Evolutionary conservation across 2,888 invertebrate genomes (phyloP).

Genomic region (Cephus sareptanus): DNA sequence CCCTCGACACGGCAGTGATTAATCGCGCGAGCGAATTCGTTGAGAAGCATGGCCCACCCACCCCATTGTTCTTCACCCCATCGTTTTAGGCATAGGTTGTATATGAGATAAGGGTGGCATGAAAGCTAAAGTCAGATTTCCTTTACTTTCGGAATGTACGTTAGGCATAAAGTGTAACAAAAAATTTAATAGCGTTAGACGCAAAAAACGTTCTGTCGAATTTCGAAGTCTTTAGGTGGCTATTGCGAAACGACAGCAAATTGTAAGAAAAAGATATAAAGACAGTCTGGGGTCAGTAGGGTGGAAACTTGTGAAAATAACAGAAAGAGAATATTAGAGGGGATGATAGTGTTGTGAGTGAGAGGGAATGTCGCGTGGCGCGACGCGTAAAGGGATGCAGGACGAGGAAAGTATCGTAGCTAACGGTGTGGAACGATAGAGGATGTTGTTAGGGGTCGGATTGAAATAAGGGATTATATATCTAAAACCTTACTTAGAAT

Average conservation of each 20-base stretch:
- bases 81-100: background rate
- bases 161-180: background rate
- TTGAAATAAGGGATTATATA: conserved; percentile 26
- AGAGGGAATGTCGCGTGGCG: background rate
- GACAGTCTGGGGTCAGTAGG: background rate
- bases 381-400: conserved; percentile 11
- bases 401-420: conserved; percentile 18
- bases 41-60: background rate
- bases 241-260: background rate
- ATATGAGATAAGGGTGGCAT: background rate
- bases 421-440: conserved; percentile 34
- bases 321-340: background rate
- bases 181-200: background rate
- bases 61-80: background rate
- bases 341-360: background rate
- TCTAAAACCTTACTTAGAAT: conserved; percentile 22
- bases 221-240: background rate
- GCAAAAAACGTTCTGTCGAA: background rate
- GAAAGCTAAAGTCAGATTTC: background rate
- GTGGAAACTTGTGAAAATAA: background rate
- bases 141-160: background rate
- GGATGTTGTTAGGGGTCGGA: conserved; percentile 29
- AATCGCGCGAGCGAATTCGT: background rate
- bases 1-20: background rate
- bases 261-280: background rate